A percentile compares a stretch with the other conserved stretches of the same genome.
phyloP scores from a whole-genome alignment of 2,797 vertebrate species.

The Podargus strigoides region DNA sequence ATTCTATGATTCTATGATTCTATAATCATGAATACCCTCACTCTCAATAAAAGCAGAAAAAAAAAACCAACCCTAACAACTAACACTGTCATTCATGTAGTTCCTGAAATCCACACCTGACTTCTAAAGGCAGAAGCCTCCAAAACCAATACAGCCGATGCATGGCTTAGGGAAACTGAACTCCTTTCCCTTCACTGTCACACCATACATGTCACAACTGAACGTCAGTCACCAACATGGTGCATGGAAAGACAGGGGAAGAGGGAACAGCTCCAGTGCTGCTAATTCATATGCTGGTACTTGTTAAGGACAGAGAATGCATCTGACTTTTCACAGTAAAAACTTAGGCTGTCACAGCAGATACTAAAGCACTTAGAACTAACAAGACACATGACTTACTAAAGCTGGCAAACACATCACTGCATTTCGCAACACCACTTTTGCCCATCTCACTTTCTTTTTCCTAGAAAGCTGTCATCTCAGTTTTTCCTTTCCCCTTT shows the following conservation, averaged over 20 bases:
- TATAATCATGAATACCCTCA: background rate
- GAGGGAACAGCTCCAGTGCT: background rate
- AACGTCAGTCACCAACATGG: rapidly evolving
- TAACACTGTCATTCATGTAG: background rate
- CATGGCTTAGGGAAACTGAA: background rate
- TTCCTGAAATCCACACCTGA: too few species aligned
- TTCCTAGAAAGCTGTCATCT: background rate
- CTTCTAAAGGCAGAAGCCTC: background rate
- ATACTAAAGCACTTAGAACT: background rate
- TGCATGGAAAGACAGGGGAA: background rate
- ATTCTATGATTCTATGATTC: too few species aligned
- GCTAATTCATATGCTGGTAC: background rate
- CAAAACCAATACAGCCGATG: background rate
- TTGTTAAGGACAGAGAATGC: background rate
- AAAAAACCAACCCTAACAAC: background rate
- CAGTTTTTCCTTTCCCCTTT: background rate
- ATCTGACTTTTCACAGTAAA: background rate
- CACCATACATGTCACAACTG: background rate
- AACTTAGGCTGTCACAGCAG: background rate
- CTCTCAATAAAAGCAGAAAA: background rate
- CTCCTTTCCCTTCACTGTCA: background rate
- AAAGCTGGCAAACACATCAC: background rate
- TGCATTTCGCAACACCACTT: background rate
- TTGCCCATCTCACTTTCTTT: too few species aligned
- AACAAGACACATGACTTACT: background rate